Evolutionary conservation across 2,888 invertebrate species (phyloP), one percentile per base, ranked within the genome.

Genomic region (Diloba caeruleocephala): DNA sequence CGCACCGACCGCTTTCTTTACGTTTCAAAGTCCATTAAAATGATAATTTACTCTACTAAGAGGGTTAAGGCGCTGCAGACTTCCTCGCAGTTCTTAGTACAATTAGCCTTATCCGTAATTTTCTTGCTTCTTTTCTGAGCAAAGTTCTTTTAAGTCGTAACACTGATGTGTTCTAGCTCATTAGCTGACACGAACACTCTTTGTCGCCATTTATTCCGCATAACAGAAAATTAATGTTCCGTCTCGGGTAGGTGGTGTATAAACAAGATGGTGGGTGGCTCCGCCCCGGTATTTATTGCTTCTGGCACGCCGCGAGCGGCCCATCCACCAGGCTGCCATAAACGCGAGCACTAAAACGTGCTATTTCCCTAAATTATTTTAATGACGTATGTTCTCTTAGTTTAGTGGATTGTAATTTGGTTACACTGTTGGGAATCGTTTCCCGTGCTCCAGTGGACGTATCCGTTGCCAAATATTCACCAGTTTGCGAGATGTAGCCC

Each of bases 301-400:
- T 69, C 81, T 85, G 85, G 87, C 86, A 83, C 80, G 79, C 71
- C 70, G 80, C 76, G 74, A 76, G 73, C 77, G 59, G 55, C 69
- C 76, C 76, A 79, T 82, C 81, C 76, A 81, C 81, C 81, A 74
- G 65, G 70, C 77, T 76, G 79, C 83, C 84, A 87, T 89, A 87
- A 89, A 90, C 78, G 85, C 82, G 78, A 81, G 78, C 82, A 86
- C 82, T 87, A 84, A 88, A 90, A 87, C 84, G 84, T 87, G 84
- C 84, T 80, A 84, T 89, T 90, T 87, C 79, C 84, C 84, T 83
- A 87, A 87, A 89, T 89, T 87, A 89, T 88, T 88, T 88, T 84
- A 87, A 89, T 88, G 88, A 87, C 81, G 84, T 85, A 87, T 85
- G 81, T 79, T 84, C 81, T 66, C 75, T 76, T 71, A 71, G 74